Percentiles rank a stretch among this genome's conserved stretches.
These are phyloP conservation scores for Camptogramma bilineatum DNA, from an alignment of 2,888 invertebrate genomes.

Conservation along the genomic window DNA sequence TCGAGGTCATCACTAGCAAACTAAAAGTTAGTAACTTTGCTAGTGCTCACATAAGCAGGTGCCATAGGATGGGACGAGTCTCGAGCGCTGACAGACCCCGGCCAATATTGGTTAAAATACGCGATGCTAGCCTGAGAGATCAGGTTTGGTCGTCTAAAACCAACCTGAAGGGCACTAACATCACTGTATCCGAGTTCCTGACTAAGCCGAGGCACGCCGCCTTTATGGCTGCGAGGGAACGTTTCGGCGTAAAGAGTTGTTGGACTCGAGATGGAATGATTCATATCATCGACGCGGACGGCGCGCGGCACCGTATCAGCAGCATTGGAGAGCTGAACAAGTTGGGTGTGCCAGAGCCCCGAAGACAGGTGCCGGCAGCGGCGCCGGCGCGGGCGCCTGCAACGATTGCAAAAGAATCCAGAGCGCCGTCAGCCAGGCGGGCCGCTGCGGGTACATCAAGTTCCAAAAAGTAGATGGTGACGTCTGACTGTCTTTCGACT, in stretches of 20 bases:
- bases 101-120: background rate
- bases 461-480: background rate
- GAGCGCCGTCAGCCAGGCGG: too few species aligned
- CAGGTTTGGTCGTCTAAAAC: too few species aligned
- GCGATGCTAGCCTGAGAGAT: background rate
- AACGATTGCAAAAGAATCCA: background rate
- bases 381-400: background rate
- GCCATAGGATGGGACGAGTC: background rate
- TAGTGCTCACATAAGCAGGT: background rate
- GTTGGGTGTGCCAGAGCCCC: background rate
- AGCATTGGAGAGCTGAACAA: background rate
- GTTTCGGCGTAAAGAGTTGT: background rate
- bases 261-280: background rate
- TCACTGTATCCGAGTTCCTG: background rate
- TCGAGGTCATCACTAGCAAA: background rate
- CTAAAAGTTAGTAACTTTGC: background rate
- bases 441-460: background rate
- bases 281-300: background rate
- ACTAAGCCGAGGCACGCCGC: background rate
- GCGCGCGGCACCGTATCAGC: background rate
- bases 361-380: background rate
- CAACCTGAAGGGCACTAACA: background rate
- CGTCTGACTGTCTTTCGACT: too few species aligned
- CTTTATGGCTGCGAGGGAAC: slow-evolving; percentile 1
- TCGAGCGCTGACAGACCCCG: background rate